Percentiles rank a stretch among this genome's conserved stretches.
Evolutionary conservation across 2,888 invertebrate genomes (phyloP).

Genomic region (Drosophila conformis): DNA sequence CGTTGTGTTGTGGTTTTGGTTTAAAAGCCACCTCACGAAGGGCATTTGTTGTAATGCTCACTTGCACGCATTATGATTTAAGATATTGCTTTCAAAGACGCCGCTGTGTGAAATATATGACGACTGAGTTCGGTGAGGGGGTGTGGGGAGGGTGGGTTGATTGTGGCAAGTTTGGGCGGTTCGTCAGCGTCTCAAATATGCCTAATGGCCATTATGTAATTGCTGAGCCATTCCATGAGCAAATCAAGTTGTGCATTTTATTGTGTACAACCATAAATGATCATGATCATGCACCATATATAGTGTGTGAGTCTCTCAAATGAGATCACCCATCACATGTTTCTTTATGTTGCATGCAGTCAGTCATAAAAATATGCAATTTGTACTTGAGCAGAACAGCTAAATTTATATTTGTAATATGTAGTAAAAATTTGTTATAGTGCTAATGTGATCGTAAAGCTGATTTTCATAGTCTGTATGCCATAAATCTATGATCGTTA

Average conservation of each 20-base stretch:
- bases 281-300: background rate
- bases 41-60: slow-evolving; percentile 68
- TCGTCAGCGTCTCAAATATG: slow-evolving; percentile 25
- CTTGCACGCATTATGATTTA: slow-evolving; percentile 62
- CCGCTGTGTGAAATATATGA: slow-evolving; percentile 56
- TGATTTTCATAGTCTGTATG: slow-evolving; percentile 13
- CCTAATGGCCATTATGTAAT: slow-evolving; percentile 36
- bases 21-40: slow-evolving; percentile 45
- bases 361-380: slow-evolving; percentile 5
- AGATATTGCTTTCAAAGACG: slow-evolving; percentile 60
- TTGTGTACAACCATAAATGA: slow-evolving; percentile 1
- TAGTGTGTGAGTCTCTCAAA: background rate
- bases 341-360: background rate
- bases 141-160: background rate
- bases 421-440: slow-evolving; percentile 13
- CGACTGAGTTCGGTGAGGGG: slow-evolving; percentile 6
- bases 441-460: slow-evolving; percentile 27
- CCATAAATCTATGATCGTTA: slow-evolving; percentile 19
- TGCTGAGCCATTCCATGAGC: slow-evolving; percentile 12
- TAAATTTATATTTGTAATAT: background rate
- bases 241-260: slow-evolving; percentile 20
- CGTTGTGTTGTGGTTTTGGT: slow-evolving; percentile 10
- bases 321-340: slow-evolving; percentile 9
- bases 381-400: slow-evolving; percentile 6
- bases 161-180: slow-evolving; percentile 3